Evolutionary conservation across 23 tunicate genomes (phyloP).

Genomic region (Ascidia mentula): DNA sequence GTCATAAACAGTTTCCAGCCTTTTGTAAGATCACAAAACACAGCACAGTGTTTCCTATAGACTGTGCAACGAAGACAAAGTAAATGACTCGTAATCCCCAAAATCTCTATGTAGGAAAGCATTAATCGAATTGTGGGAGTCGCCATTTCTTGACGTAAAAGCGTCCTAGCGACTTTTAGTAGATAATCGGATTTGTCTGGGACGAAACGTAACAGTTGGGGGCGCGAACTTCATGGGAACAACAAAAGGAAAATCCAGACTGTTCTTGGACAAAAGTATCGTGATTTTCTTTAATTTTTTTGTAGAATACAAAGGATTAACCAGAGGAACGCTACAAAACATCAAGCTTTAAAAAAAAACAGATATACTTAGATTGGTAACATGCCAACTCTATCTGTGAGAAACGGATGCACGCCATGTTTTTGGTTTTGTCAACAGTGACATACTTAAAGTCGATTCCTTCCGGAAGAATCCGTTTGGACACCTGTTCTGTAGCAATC

Average conservation of each 20-base stretch:
- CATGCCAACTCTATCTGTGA: no score
- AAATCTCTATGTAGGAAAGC: background rate
- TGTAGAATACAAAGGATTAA: no score
- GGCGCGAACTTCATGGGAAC: background rate
- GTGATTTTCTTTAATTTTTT: no score
- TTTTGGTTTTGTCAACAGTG: no score
- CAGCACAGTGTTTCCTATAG: background rate
- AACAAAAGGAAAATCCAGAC: background rate
- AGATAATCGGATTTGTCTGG: conserved; percentile 8
- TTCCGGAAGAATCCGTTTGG: no score
- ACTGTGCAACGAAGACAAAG: background rate
- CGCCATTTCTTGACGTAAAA: background rate
- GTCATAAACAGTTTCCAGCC: background rate
- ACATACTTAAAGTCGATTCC: no score
- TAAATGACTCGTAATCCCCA: background rate
- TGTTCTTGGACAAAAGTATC: no score
- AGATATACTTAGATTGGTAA: no score
- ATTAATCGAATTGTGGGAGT: background rate
- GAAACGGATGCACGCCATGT: no score
- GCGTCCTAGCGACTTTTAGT: background rate
- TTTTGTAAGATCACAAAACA: background rate
- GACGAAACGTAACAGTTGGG: background rate
- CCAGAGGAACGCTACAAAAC: no score
- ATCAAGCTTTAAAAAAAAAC: no score
- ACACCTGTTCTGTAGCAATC: no score